phyloP scores from a whole-genome alignment of 2,113 vertebrate genomes.

The Limnothrissa miodon region DNA sequence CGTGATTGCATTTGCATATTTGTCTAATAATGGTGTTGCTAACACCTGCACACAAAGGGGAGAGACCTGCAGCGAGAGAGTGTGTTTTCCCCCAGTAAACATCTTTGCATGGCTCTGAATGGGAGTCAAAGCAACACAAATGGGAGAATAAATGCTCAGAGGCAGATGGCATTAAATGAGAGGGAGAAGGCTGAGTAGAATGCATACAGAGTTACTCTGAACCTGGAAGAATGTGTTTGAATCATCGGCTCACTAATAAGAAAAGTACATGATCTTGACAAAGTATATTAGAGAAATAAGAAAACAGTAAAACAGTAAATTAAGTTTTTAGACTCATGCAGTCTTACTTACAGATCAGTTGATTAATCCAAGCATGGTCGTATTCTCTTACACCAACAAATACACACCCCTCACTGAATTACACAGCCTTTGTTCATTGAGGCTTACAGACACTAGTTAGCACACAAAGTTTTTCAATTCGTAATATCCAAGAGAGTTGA shows the following conservation, averaged over 20 bases:
- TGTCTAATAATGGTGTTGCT: slow-evolving; percentile 12
- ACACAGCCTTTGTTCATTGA: too few species aligned
- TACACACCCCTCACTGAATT: too few species aligned
- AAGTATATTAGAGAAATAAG: neutral
- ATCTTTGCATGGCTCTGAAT: neutral
- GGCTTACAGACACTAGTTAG: too few species aligned
- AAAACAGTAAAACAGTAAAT: too few species aligned
- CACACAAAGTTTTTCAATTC: too few species aligned
- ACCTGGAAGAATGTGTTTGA: neutral
- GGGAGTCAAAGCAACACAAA: neutral
- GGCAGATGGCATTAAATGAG: slow-evolving; percentile 18
- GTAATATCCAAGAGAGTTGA: too few species aligned
- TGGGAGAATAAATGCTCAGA: neutral
- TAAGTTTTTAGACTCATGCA: too few species aligned
- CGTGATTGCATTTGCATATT: slow-evolving; percentile 39
- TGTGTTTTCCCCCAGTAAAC: neutral
- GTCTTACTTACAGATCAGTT: too few species aligned
- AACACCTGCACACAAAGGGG: slow-evolving; percentile 26
- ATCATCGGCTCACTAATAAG: neutral
- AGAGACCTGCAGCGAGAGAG: neutral
- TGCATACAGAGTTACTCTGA: too few species aligned
- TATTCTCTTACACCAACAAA: too few species aligned
- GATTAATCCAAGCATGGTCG: too few species aligned
- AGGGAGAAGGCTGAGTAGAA: neutral
- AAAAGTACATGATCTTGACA: neutral